Base-by-base conservation (phyloP, 2,888 invertebrate genomes). In the Drosophila anomalata region DNA sequence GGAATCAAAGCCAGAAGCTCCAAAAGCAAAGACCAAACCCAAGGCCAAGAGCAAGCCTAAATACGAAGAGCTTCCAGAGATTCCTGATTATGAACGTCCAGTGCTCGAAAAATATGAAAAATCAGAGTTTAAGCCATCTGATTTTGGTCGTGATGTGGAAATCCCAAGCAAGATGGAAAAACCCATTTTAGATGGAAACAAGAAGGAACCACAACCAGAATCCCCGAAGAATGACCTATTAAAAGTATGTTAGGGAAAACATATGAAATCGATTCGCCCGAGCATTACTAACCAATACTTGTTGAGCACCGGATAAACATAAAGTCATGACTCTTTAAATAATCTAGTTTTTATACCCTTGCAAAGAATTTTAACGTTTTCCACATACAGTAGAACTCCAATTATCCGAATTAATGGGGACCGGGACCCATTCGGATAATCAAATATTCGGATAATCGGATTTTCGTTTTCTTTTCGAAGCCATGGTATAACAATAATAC, bases 71-170 rank as follows among this genome's bases (percentile, higher is more conserved):
- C 90, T 94, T 29, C 94, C 94, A 3, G 94, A 94, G 91, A 92
- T 94, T 59, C 93, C 95, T 9, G 96, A 96, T 90, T 96, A 96
- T 87, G 96, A 96, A 33, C 93, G 96, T 76, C 94, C 96, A 2
- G 94, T 94, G 2, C 93, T 96, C 63, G 95, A 96, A 88, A 94
- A 94, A 90, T 95, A 94, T 81, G 94, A 95, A 90, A 93, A 93
- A 73, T 92, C 92, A 2, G 92, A 93, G 8, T 93, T 93, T 41
- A 93, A 92, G 47, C 93, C 93, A 11, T 93, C 79, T 2, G 91
- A 91, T 52, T 91, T 91, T 59, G 80, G 86, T 46, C 88, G 91
- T 0, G 90, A 91, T 1, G 71, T 89, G 1, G 90, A 89, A 26
- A 84, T 91, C 53, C 91, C 91, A 4, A 79, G 73, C 14, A 91